Evolutionary conservation across 2,113 vertebrate species (phyloP).

Genomic region (rat (Rattus norvegicus)): GRCr8 NC_086026.1:79651001-79651500

Average conservation of each 20-base stretch:
- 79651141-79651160: neutral
- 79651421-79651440: neutral
- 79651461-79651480: too few species aligned
- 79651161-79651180: neutral
- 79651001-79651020: conserved; percentile 20
- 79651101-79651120: neutral
- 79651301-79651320: neutral
- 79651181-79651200: neutral
- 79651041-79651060: neutral
- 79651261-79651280: neutral
- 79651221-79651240: neutral
- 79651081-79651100: neutral
- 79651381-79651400: neutral
- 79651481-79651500: neutral
- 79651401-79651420: neutral
- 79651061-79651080: neutral
- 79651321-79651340: neutral
- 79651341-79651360: neutral
- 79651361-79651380: neutral
- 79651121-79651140: neutral
- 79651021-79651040: neutral
- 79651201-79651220: neutral
- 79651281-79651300: neutral
- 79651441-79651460: neutral
- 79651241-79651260: neutral